These are phyloP conservation scores for Champsocephalus gunnari DNA, from an alignment of 2,797 vertebrate species.

Conservation along the genomic window DNA sequence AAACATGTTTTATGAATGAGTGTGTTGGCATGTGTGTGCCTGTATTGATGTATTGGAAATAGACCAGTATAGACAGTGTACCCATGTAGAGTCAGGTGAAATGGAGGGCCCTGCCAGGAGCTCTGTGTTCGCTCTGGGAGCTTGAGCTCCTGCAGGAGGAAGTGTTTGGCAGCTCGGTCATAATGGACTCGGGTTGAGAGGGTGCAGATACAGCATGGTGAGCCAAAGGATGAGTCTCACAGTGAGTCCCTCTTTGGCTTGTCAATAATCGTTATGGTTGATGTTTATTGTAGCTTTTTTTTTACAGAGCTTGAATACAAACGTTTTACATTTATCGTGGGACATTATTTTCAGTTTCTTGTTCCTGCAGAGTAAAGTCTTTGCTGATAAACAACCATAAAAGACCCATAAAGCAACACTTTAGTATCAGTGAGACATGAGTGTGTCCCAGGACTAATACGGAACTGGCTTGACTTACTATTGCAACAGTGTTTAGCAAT, in stretches of 20 bases:
- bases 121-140: constrained; percentile 33
- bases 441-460: constrained; percentile 10
- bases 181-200: constrained; percentile 52
- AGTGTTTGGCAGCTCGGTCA: constrained; percentile 57
- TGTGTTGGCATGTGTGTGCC: not conserved
- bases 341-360: constrained; percentile 11
- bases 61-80: not conserved
- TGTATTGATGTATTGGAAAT: not conserved
- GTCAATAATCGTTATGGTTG: constrained; percentile 13
- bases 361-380: not conserved
- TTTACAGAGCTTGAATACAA: constrained; percentile 21
- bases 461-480: constrained; percentile 5
- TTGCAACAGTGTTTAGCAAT: not conserved
- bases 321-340: constrained; percentile 20
- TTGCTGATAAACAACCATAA: constrained; percentile 14
- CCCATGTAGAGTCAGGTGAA: constrained; percentile 15
- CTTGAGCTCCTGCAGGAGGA: constrained; percentile 50
- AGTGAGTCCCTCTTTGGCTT: constrained; percentile 19
- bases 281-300: constrained; percentile 38
- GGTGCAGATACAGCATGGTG: constrained; percentile 33
- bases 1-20: not conserved
- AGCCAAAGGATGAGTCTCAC: constrained; percentile 35
- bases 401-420: not conserved
- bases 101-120: constrained; percentile 12
- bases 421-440: not conserved